These are phyloP conservation scores for Pseudochirops corinnae DNA, from an alignment of 2,797 vertebrate genomes.

Conservation along the genomic window DNA sequence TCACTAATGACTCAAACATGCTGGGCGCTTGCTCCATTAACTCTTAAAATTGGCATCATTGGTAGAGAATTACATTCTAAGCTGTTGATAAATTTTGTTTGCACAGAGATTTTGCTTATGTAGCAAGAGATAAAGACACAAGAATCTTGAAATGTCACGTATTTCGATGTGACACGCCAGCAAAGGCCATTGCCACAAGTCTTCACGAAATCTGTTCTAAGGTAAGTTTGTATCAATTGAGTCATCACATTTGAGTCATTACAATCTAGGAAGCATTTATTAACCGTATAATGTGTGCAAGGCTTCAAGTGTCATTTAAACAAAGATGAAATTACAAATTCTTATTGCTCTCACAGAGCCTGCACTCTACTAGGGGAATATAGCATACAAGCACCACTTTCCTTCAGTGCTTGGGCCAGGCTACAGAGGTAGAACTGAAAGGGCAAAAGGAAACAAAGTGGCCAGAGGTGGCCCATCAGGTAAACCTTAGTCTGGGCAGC, in stretches of 20 bases:
- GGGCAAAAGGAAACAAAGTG: neutral
- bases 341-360: neutral
- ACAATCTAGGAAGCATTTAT: neutral
- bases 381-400: neutral
- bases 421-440: neutral
- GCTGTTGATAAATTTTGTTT: conserved; percentile 57
- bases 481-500: neutral
- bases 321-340: neutral
- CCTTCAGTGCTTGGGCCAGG: neutral
- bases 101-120: conserved; percentile 97
- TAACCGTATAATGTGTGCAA: neutral
- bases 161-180: conserved; percentile 98
- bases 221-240: conserved; percentile 85
- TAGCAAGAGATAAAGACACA: conserved; percentile 98
- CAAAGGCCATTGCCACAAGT: conserved; percentile 97
- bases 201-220: conserved; percentile 99
- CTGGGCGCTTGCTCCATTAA: conserved; percentile 37
- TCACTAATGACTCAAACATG: neutral
- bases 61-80: conserved; percentile 44
- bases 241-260: neutral
- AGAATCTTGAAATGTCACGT: conserved; percentile 99
- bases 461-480: neutral
- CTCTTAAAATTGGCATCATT: neutral
- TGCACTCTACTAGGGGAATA: neutral
- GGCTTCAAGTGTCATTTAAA: neutral